phyloP scores from a whole-genome alignment of 2,888 invertebrate species.

The Leucoptera coffeella region DNA sequence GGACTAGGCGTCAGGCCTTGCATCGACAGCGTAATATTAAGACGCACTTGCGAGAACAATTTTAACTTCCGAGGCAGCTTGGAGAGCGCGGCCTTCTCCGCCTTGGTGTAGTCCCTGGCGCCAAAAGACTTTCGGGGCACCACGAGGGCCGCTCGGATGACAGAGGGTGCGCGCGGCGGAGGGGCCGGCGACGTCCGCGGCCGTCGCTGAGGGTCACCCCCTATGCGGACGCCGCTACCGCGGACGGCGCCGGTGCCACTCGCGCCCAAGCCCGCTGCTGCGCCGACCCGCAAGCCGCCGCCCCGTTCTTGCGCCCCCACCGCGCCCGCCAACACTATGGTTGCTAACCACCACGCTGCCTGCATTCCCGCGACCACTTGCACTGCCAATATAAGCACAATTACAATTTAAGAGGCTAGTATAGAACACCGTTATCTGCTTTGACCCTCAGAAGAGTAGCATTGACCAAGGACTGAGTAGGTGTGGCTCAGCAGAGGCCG shows the following conservation, averaged over 20 bases:
- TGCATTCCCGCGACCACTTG: no score
- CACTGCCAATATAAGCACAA: no score
- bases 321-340: slow-evolving; percentile 30
- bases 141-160: slow-evolving; percentile 63
- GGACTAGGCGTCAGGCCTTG: slow-evolving; percentile 72
- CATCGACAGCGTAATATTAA: slow-evolving; percentile 63
- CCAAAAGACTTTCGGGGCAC: slow-evolving; percentile 74
- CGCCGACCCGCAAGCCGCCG: slow-evolving; percentile 32
- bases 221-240: slow-evolving; percentile 31
- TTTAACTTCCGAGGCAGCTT: slow-evolving; percentile 62
- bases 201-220: slow-evolving; percentile 26
- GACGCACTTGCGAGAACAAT: slow-evolving; percentile 64
- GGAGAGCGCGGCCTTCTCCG: slow-evolving; percentile 61
- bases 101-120: slow-evolving; percentile 64
- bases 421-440: no score
- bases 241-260: slow-evolving; percentile 28
- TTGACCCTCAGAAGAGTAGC: no score
- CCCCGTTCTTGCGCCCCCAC: slow-evolving; percentile 30
- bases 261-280: slow-evolving; percentile 20
- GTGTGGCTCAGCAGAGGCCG: no score
- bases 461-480: no score
- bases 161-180: slow-evolving; percentile 38
- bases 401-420: no score
- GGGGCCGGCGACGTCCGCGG: slow-evolving; percentile 39
- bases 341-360: slow-evolving; percentile 31